Evolutionary conservation across 1,140 invertebrate species (phyloP).

Genomic region (Hylaeus anthracinus): DNA sequence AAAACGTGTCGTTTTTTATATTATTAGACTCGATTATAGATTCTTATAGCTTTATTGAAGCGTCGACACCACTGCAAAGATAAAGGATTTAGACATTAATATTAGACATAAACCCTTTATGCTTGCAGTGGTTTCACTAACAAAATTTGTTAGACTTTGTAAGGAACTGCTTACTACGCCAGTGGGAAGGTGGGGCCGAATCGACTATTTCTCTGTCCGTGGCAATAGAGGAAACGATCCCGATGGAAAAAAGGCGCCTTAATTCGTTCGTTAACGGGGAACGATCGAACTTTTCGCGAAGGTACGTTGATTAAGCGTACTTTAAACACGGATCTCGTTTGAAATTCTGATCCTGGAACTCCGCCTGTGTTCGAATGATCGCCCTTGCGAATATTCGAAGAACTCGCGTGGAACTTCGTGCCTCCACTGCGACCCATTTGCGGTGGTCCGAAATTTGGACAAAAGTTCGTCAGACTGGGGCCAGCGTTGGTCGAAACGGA

Average conservation of each 20-base stretch:
- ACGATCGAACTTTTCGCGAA: slow-evolving; percentile 51
- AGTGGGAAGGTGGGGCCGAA: neutral
- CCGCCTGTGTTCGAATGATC: slow-evolving; percentile 46
- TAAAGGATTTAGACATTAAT: too few relatives aligned
- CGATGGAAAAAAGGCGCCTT: slow-evolving; percentile 25
- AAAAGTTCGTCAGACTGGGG: neutral
- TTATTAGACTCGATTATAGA: too few relatives aligned
- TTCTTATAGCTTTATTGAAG: too few relatives aligned
- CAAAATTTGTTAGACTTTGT: too few relatives aligned
- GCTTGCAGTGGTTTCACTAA: too few relatives aligned
- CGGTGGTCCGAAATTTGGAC: too few relatives aligned
- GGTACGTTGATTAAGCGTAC: slow-evolving; percentile 57
- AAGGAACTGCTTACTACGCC: too few relatives aligned
- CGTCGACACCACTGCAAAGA: too few relatives aligned
- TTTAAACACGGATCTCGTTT: slow-evolving; percentile 45
- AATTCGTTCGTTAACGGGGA: slow-evolving; percentile 50
- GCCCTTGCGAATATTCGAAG: neutral
- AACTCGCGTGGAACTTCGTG: neutral
- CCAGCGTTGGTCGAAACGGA: too few relatives aligned
- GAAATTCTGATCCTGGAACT: slow-evolving; percentile 31
- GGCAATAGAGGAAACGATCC: slow-evolving; percentile 43
- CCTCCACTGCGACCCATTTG: too few relatives aligned
- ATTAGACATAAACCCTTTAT: too few relatives aligned
- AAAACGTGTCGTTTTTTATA: too few relatives aligned
- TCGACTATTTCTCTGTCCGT: neutral